Percentiles rank a stretch among this genome's conserved stretches.
phyloP scores from a whole-genome alignment of 2,888 invertebrate species.

The Archips xylosteana region DNA sequence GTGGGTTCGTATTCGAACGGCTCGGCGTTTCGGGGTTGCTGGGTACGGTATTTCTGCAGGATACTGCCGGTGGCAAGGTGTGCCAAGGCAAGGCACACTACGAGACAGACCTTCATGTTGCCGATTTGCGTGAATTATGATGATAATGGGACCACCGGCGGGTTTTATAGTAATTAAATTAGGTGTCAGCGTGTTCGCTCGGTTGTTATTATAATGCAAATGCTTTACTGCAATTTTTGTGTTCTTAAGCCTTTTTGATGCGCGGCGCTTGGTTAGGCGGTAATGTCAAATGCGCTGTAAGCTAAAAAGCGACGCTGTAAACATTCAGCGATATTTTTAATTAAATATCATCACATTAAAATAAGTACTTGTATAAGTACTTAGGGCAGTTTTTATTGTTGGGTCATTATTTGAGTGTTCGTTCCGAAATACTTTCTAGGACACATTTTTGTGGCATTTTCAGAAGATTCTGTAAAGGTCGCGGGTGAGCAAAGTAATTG shows the following conservation, averaged over 20 bases:
- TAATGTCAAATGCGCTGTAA: not conserved
- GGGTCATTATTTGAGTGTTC: no score
- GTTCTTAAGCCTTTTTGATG: not conserved
- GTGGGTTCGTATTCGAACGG: constrained; percentile 56
- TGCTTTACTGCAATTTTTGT: not conserved
- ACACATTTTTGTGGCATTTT: no score
- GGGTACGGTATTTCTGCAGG: constrained; percentile 59
- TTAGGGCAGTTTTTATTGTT: no score
- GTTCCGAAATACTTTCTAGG: no score
- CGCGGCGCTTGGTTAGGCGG: not conserved
- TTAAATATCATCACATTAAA: not conserved
- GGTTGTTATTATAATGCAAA: not conserved
- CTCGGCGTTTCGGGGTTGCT: constrained; percentile 56
- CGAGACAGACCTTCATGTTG: constrained; percentile 74
- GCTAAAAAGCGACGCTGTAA: not conserved
- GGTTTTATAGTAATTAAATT: constrained; percentile 59
- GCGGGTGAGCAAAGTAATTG: no score
- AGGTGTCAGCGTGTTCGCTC: constrained; percentile 51
- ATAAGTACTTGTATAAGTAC: no score
- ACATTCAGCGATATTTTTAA: constrained; percentile 1
- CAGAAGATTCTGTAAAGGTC: no score
- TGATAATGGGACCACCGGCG: constrained; percentile 27
- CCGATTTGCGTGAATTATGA: constrained; percentile 54
- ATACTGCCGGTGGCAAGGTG: constrained; percentile 67
- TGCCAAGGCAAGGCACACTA: constrained; percentile 71